These are phyloP conservation scores for Phrynocephalus forsythii DNA, from an alignment of 2,797 vertebrate species.

Conservation along the genomic window DNA sequence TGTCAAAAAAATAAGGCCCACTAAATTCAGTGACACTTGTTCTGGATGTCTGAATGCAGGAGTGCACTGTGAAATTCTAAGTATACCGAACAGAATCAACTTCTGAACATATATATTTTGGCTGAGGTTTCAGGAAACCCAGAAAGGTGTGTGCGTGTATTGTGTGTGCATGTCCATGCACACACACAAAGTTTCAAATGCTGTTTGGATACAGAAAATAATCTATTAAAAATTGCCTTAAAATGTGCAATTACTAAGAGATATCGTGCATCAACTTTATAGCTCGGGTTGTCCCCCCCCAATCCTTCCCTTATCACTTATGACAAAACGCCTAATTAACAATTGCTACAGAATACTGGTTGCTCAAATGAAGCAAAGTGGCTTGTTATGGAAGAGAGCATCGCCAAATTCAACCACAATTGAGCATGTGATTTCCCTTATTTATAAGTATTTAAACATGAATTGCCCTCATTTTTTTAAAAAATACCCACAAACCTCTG, in stretches of 20 bases:
- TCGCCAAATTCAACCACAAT: slow-evolving; percentile 44
- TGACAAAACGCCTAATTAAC: slow-evolving; percentile 53
- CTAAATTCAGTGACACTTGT: background rate
- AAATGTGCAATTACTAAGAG: background rate
- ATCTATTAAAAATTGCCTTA: slow-evolving; percentile 12
- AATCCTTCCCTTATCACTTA: background rate
- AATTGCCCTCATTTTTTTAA: slow-evolving; percentile 37
- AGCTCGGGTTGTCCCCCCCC: background rate
- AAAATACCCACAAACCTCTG: slow-evolving; percentile 32
- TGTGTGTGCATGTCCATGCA: background rate
- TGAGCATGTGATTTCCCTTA: slow-evolving; percentile 48
- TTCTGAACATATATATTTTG: slow-evolving; percentile 9
- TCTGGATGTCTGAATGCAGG: background rate
- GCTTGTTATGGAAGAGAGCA: slow-evolving; percentile 56
- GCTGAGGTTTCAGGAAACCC: slow-evolving; percentile 11
- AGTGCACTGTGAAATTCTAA: background rate
- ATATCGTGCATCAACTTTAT: slow-evolving; percentile 20
- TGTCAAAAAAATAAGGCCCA: background rate
- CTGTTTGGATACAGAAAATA: slow-evolving; percentile 14
- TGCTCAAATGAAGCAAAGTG: slow-evolving; percentile 59
- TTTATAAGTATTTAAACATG: slow-evolving; percentile 62
- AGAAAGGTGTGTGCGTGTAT: too few species aligned
- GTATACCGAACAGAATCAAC: background rate
- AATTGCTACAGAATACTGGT: slow-evolving; percentile 39
- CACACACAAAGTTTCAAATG: background rate